These are phyloP conservation scores for Amphipyra tragopoginis DNA, from an alignment of 2,888 invertebrate species.

Conservation along the genomic window DNA sequence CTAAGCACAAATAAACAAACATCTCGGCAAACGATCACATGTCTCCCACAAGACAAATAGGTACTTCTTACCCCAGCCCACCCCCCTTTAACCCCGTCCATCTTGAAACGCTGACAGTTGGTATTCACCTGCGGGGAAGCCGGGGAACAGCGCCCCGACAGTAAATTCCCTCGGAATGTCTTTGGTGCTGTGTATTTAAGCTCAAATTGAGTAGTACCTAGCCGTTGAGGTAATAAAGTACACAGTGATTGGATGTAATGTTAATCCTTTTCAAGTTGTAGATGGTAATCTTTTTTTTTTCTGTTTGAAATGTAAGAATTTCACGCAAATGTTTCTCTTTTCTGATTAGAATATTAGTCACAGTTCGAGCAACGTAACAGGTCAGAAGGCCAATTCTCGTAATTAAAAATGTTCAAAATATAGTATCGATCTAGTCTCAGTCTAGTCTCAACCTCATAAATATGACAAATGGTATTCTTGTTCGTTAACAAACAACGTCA, in stretches of 20 bases:
- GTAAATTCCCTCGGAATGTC: slow-evolving; percentile 68
- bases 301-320: not conserved
- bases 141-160: slow-evolving; percentile 59
- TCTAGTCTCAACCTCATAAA: no score
- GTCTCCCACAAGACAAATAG: slow-evolving; percentile 85
- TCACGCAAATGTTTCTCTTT: not conserved
- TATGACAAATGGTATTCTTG: no score
- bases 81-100: slow-evolving; percentile 64
- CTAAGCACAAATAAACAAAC: slow-evolving; percentile 80
- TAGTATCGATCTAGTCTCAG: no score
- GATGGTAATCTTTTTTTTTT: slow-evolving; percentile 17
- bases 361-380: no score
- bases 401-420: no score
- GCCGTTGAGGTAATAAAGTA: slow-evolving; percentile 38
- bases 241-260: slow-evolving; percentile 47
- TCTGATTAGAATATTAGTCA: slow-evolving; percentile 3
- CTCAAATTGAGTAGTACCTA: slow-evolving; percentile 59
- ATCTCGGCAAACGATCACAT: slow-evolving; percentile 77
- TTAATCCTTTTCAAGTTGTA: slow-evolving; percentile 30
- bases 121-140: slow-evolving; percentile 79
- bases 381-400: no score
- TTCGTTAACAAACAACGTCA: no score
- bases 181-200: slow-evolving; percentile 64
- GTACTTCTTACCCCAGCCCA: slow-evolving; percentile 58
- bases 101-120: slow-evolving; percentile 78